Evolutionary conservation across 1,140 invertebrate genomes (phyloP).

Genomic region (Cotesia glomerata): DNA sequence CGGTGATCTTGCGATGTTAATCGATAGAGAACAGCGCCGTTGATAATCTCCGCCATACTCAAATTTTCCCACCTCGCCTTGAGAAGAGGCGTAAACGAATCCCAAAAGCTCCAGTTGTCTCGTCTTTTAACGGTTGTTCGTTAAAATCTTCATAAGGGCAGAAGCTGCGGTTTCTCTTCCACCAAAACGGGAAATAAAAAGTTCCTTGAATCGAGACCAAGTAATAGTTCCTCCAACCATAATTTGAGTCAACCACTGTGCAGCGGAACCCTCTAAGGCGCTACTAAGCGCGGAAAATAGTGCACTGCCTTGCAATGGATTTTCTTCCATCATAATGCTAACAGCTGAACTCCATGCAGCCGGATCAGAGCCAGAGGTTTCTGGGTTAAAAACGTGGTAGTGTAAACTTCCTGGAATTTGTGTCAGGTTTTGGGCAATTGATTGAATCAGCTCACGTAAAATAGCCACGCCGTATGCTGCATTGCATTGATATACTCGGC

Average conservation of each 20-base stretch:
- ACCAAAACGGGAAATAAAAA: slow-evolving; percentile 8
- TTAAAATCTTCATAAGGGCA: not conserved
- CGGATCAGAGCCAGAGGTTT: no score
- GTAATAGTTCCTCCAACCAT: not conserved
- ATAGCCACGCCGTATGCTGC: no score
- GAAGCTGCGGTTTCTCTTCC: not conserved
- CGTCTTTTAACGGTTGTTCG: not conserved
- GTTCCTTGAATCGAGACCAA: not conserved
- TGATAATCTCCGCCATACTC: not conserved
- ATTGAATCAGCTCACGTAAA: no score
- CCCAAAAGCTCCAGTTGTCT: not conserved
- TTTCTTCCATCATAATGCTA: no score
- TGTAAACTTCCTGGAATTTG: no score
- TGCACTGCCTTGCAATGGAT: no score
- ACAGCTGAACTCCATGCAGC: no score
- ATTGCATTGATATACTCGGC: no score
- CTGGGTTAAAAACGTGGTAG: no score
- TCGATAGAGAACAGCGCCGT: not conserved
- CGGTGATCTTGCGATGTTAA: not conserved
- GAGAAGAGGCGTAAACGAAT: not conserved
- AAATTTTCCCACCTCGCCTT: not conserved
- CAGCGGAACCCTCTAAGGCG: not conserved
- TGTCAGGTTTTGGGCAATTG: no score
- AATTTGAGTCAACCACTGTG: not conserved
- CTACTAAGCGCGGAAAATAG: no score